Percentiles rank a stretch among this genome's conserved stretches.
Conservation (phyloP, 2,888 invertebrate genomes). For the Clepsis dumicolana region DNA sequence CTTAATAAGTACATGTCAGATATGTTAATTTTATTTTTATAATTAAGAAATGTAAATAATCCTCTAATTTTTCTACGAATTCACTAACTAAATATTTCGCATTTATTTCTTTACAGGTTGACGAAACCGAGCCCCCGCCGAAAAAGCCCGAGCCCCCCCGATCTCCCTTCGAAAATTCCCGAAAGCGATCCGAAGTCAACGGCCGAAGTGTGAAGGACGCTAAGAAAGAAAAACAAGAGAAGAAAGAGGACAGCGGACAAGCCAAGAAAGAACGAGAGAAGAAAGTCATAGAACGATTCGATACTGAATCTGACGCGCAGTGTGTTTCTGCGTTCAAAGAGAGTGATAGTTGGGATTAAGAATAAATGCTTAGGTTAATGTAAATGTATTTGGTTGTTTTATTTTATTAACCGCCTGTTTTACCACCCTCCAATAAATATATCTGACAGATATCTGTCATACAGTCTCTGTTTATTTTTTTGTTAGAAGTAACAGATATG, state of each 20-base stretch:
- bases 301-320: constrained; percentile 17
- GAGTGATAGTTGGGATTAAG: constrained; percentile 42
- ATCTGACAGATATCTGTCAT: too few species aligned
- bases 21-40: too few species aligned
- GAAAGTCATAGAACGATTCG: constrained; percentile 39
- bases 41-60: too few species aligned
- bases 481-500: too few species aligned
- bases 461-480: too few species aligned
- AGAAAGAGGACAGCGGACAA: constrained; percentile 4
- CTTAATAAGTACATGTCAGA: too few species aligned
- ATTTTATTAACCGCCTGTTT: too few species aligned
- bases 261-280: constrained; percentile 16
- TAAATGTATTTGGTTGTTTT: constrained; percentile 16
- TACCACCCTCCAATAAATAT: too few species aligned
- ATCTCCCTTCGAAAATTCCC: constrained; percentile 10
- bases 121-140: constrained; percentile 33
- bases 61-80: too few species aligned
- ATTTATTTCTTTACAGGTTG: constrained; percentile 23
- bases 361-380: constrained; percentile 29
- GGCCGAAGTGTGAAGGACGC: constrained; percentile 28
- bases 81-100: not conserved
- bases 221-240: constrained; percentile 14
- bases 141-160: constrained; percentile 30
- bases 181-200: constrained; percentile 36
- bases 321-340: constrained; percentile 40